A percentile compares a stretch with the other conserved stretches of the same genome.
Evolutionary conservation across 92 coral and sea anemone genomes (phyloP).

Genomic region (Porites divaricata): DNA sequence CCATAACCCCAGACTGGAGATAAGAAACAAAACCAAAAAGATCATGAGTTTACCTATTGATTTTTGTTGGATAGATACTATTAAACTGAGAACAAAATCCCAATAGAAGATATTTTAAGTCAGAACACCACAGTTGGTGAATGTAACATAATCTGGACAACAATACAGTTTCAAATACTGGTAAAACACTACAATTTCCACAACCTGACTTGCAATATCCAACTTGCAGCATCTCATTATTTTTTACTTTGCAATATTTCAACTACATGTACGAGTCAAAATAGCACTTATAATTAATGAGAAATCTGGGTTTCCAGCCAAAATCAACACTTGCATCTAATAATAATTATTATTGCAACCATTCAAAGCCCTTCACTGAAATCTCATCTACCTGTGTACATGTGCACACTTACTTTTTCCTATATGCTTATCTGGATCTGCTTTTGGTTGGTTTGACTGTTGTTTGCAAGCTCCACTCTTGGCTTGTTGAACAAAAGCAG

Average conservation of each 20-base stretch:
- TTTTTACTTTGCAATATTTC: too few species aligned
- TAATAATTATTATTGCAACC: too few species aligned
- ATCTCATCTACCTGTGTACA: too few species aligned
- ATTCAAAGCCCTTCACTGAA: too few species aligned
- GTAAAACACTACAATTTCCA: too few species aligned
- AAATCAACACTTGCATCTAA: too few species aligned
- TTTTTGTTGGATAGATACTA: not conserved
- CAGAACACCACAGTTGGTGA: not conserved
- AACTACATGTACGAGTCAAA: too few species aligned
- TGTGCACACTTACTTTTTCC: conserved; percentile 48
- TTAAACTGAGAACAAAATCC: not conserved
- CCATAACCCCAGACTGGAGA: conserved; percentile 97
- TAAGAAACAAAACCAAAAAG: not conserved
- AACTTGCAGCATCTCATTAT: too few species aligned
- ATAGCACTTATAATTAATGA: too few species aligned
- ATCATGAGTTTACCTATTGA: not conserved
- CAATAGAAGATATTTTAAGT: not conserved
- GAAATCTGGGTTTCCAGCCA: too few species aligned
- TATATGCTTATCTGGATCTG: not conserved
- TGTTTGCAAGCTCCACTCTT: conserved; percentile 72
- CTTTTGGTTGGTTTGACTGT: conserved; percentile 1
- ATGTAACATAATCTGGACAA: too few species aligned
- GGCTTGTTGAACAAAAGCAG: conserved; percentile 86
- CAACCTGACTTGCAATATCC: not conserved
- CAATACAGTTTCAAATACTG: too few species aligned